Evolutionary conservation across 1,140 invertebrate genomes (phyloP).

Genomic region (Hyles euphorbiae): DNA sequence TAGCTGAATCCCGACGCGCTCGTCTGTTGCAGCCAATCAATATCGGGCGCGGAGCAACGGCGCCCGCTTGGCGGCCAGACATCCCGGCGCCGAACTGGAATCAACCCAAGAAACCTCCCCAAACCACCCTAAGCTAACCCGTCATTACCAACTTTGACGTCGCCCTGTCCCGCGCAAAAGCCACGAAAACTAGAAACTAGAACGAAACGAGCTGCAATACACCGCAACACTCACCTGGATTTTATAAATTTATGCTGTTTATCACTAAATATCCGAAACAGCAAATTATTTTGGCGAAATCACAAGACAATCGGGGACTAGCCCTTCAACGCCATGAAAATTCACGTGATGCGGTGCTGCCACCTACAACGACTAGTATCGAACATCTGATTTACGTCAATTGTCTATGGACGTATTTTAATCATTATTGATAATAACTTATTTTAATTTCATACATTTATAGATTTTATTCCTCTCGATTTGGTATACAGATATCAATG

Average conservation of each 20-base stretch:
- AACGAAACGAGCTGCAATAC: constrained; percentile 18
- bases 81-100: constrained; percentile 49
- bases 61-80: constrained; percentile 54
- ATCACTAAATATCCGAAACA: constrained; percentile 62
- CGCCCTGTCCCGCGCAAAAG: constrained; percentile 59
- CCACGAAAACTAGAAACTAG: constrained; percentile 9
- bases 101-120: constrained; percentile 45
- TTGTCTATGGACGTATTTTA: constrained; percentile 56
- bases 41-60: constrained; percentile 39
- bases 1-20: constrained; percentile 14
- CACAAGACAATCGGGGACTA: constrained; percentile 75
- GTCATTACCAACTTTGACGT: constrained; percentile 58
- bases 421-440: too few relatives aligned
- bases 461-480: too few relatives aligned
- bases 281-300: constrained; percentile 71
- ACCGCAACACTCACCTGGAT: constrained; percentile 55
- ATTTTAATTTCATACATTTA: not conserved
- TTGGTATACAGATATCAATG: too few relatives aligned
- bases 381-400: constrained; percentile 75
- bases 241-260: constrained; percentile 67
- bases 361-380: constrained; percentile 66
- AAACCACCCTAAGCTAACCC: constrained; percentile 44
- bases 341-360: constrained; percentile 76
- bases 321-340: constrained; percentile 75
- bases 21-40: constrained; percentile 46